These are phyloP conservation scores for Gari tellinella DNA, from an alignment of 2,888 invertebrate species.

Conservation along the genomic window DNA sequence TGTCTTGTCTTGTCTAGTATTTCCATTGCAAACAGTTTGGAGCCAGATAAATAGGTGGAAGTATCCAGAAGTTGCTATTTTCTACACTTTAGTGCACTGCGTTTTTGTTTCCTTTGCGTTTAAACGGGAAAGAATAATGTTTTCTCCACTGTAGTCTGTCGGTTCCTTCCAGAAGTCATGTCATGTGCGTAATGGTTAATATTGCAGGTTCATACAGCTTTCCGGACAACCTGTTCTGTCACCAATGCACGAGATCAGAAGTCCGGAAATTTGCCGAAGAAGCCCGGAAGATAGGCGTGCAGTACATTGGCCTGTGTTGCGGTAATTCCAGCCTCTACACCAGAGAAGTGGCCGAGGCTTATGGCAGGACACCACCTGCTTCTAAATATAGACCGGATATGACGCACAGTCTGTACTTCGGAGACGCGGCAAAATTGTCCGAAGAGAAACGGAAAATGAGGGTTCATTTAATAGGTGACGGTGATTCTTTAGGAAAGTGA, in stretches of 20 bases:
- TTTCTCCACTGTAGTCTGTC: too few relatives aligned
- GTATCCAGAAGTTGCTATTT: too few relatives aligned
- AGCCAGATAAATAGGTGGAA: too few relatives aligned
- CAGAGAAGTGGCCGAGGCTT: constrained; percentile 71
- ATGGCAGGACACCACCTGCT: constrained; percentile 72
- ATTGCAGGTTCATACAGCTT: constrained; percentile 68
- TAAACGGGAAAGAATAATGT: too few relatives aligned
- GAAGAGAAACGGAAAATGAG: constrained; percentile 2
- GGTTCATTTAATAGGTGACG: constrained; percentile 3
- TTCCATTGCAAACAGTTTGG: too few relatives aligned
- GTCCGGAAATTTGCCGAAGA: constrained; percentile 72
- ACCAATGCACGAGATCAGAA: constrained; percentile 64
- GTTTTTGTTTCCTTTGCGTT: too few relatives aligned
- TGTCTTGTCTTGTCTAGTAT: too few relatives aligned
- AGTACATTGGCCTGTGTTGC: constrained; percentile 80
- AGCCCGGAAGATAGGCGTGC: constrained; percentile 71
- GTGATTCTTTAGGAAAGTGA: too few relatives aligned
- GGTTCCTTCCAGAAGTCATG: too few relatives aligned
- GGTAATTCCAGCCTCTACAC: constrained; percentile 72
- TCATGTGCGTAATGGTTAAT: constrained; percentile 5
- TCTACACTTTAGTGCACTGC: too few relatives aligned
- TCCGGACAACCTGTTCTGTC: constrained; percentile 63
- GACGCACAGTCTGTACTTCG: constrained; percentile 23
- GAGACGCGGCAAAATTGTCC: neutral
- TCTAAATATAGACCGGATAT: constrained; percentile 59